Evolutionary conservation across 2,113 vertebrate genomes (phyloP).

Genomic region (Gracilinanus agilis): DNA sequence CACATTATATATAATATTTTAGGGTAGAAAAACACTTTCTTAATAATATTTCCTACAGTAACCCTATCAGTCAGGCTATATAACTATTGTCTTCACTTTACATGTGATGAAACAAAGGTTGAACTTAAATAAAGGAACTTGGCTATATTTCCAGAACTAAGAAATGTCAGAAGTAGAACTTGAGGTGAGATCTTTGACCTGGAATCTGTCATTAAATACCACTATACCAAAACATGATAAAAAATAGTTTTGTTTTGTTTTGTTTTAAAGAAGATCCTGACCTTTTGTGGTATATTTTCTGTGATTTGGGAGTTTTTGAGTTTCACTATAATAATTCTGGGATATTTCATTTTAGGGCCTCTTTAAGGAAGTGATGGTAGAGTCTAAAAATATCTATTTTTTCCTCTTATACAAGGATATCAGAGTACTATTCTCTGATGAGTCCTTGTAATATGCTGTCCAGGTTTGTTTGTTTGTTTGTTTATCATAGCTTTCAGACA

Average conservation of each 20-base stretch:
- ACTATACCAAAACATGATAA: background rate
- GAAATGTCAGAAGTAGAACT: background rate
- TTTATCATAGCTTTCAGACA: too few species aligned
- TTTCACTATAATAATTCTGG: too few species aligned
- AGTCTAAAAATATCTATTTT: too few species aligned
- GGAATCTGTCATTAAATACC: background rate
- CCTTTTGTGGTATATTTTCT: too few species aligned
- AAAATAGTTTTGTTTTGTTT: background rate
- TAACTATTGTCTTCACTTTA: background rate
- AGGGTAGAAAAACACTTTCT: background rate
- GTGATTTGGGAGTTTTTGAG: too few species aligned
- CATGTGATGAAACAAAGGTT: background rate
- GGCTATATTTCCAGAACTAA: background rate
- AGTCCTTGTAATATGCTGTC: too few species aligned
- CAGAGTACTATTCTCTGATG: too few species aligned
- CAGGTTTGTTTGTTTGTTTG: too few species aligned
- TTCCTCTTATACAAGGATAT: too few species aligned
- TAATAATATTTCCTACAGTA: background rate
- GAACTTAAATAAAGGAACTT: background rate
- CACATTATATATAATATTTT: background rate
- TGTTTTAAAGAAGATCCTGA: background rate
- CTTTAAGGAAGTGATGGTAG: too few species aligned
- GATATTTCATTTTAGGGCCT: too few species aligned
- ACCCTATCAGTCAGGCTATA: background rate
- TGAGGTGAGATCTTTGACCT: background rate